These are phyloP conservation scores for Drosophila nr. perissopoda DNA, from an alignment of 2,888 invertebrate genomes.

Conservation along the genomic window DNA sequence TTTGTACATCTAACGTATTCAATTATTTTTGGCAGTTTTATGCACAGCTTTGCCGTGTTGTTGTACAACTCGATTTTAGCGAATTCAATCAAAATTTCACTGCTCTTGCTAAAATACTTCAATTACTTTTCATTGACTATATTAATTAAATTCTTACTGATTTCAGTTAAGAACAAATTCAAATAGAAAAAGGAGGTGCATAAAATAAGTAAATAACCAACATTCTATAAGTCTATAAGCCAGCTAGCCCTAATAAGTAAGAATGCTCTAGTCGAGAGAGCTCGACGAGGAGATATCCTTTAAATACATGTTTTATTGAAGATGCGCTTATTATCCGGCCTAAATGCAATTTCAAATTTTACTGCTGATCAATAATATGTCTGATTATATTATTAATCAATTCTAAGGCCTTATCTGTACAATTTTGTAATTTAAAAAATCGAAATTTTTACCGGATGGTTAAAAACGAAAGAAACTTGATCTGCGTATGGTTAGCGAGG, in stretches of 20 bases:
- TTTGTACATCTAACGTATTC: too few species aligned
- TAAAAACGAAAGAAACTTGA: neutral
- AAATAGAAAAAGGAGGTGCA: neutral
- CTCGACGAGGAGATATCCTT: neutral
- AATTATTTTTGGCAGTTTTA: neutral
- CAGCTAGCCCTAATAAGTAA: neutral
- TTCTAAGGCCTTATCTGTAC: neutral
- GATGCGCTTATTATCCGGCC: neutral
- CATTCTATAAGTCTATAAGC: neutral
- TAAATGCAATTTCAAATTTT: neutral
- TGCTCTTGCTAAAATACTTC: neutral
- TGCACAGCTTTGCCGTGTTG: neutral
- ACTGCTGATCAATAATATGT: neutral
- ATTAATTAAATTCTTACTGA: neutral
- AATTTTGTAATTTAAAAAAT: neutral
- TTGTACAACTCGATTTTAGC: neutral
- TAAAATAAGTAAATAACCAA: neutral
- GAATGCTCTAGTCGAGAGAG: neutral
- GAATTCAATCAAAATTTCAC: neutral
- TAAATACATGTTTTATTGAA: neutral
- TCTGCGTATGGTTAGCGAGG: neutral
- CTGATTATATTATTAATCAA: neutral
- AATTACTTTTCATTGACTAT: neutral
- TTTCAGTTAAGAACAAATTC: neutral
- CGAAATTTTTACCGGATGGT: neutral